phyloP scores from a whole-genome alignment of 1,140 invertebrate species.

The Ylistrum balloti region DNA sequence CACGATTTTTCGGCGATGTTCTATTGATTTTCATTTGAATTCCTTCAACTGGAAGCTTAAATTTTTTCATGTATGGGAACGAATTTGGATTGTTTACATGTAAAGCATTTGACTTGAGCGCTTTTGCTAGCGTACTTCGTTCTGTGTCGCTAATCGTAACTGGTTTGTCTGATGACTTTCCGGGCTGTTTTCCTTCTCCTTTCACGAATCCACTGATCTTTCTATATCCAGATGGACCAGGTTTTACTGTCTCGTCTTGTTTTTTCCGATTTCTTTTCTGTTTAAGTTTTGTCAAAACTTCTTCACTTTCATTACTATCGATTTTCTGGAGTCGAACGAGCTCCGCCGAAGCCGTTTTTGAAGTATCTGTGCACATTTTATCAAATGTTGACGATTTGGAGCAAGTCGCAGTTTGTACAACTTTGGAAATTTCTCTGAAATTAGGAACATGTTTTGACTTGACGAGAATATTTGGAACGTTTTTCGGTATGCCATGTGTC shows the following conservation, averaged over 20 bases:
- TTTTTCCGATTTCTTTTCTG: not conserved
- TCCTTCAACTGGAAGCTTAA: not conserved
- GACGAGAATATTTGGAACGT: constrained; percentile 15
- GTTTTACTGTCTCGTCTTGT: not conserved
- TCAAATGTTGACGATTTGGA: not conserved
- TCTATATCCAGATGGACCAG: constrained; percentile 2
- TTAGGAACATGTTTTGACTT: not conserved
- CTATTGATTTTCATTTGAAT: not conserved
- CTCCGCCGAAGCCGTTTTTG: not conserved
- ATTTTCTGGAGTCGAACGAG: not conserved
- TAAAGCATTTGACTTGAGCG: not conserved
- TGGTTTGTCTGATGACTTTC: not conserved
- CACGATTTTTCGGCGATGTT: not conserved
- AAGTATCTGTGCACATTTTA: not conserved
- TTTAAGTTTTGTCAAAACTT: not conserved
- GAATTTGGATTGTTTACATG: not conserved
- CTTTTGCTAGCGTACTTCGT: not conserved
- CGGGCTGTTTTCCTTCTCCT: not conserved
- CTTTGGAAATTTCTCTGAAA: not conserved
- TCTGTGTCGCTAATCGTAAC: not conserved
- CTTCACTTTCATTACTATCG: not conserved
- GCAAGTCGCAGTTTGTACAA: not conserved
- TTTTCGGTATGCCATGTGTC: not conserved
- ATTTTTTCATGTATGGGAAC: not conserved
- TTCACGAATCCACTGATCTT: not conserved